Base-by-base conservation (phyloP, 2,888 invertebrate species). In the Heteromyza rotundicornis region DNA sequence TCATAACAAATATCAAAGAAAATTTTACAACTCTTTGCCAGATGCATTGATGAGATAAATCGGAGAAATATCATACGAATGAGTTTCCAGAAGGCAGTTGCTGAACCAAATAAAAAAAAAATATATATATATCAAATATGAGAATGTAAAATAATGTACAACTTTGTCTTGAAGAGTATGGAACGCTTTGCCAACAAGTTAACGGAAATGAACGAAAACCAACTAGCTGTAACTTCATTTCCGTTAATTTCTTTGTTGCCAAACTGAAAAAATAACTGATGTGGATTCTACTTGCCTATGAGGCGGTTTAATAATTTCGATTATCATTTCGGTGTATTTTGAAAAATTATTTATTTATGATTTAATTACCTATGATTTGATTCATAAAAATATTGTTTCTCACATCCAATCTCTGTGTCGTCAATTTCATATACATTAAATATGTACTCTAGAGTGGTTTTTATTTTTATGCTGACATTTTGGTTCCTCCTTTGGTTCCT, bases 81-180 rank as follows among this genome's bases (percentile, higher is more conserved):
- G 35, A 24, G 27, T 36, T n/a, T 7, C 47, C 49, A 62, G 59
- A 27, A 66, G 60, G 22, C 64, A 59, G 55, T 53, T 49, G 60
- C 65, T 22, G 35, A 23, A 54, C 59, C 70, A 60, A 5, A 54
- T 40, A 50, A 40, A 44, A 57, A 60, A 23, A 44, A n/a, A n/a
- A n/a, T n/a, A n/a, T n/a, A n/a, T n/a, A n/a, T n/a, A n/a, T 50
- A 59, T 63, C 69, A 67, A 68, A 74, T 74, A 76, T 76, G 74
- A 74, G 76, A 76, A 76, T 74, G 67, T 67, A 68, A 74, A 70
- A 76, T 75, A 73, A 71, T 69, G 71, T 73, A 75, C 76, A 78
- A 74, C 79, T 79, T 79, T 79, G 79, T 79, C 79, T 79, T 79
- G 79, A 79, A 79, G 79, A 79, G 79, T 79, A 79, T 79, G 70